Evolutionary conservation across 2,113 vertebrate species (phyloP).

Genomic region (Pimephales promelas): DNA sequence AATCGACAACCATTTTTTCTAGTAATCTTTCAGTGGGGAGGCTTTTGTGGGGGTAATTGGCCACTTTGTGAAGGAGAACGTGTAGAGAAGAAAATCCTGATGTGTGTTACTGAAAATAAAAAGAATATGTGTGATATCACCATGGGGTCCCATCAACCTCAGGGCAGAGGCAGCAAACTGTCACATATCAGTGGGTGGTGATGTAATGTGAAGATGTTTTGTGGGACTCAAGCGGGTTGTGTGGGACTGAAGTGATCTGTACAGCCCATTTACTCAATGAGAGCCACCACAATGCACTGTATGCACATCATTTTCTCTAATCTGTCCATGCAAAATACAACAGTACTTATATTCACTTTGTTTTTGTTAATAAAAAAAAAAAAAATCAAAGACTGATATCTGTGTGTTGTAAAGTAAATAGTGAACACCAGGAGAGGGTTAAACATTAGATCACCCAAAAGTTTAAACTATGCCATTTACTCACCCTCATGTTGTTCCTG

Average conservation of each 20-base stretch:
- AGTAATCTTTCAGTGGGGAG: conserved; percentile 61
- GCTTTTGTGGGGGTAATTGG: background rate
- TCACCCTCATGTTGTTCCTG: too few species aligned
- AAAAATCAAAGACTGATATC: background rate
- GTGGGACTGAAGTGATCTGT: background rate
- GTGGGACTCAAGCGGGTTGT: background rate
- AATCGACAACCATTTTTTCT: conserved; percentile 52
- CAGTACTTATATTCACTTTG: background rate
- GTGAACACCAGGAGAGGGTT: background rate
- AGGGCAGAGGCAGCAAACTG: conserved; percentile 18
- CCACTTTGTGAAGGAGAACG: background rate
- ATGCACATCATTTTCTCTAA: background rate
- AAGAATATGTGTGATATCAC: background rate
- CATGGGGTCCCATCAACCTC: conserved; percentile 4
- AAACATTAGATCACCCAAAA: background rate
- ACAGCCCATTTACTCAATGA: background rate
- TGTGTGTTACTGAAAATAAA: conserved; percentile 35
- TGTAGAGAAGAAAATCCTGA: background rate
- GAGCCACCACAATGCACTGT: background rate
- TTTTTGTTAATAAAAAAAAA: background rate
- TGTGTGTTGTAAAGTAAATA: background rate
- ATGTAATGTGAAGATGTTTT: conserved; percentile 18
- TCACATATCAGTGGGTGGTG: conserved; percentile 13
- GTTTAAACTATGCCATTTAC: too few species aligned
- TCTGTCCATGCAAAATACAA: background rate